Evolutionary conservation across 2,797 vertebrate species (phyloP), one percentile per base, ranked within the genome.

Genomic region (Odontamblyopus rebecca): DNA sequence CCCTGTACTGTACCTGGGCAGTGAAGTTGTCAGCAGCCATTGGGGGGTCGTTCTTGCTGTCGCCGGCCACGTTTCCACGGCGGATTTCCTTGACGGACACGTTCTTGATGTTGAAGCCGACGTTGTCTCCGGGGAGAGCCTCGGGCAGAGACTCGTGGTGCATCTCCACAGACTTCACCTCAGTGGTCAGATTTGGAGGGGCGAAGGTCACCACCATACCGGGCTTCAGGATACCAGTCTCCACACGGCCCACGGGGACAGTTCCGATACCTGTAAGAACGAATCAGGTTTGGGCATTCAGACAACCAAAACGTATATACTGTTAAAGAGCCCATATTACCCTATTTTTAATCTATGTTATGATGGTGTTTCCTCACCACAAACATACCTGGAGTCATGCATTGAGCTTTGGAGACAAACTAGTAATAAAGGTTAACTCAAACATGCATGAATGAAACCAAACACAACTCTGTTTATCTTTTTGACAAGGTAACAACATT

Each of bases 51-150:
- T 91, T 93, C 86, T 95, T 95, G 89, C 92, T 94, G 89, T 95
- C 94, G 1, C 94, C 94, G 19, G 92, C 88, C 9, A 95, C 91
- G 11, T 93, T 92, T 61, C 94, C 95, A 76, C 93, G 89, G 27
- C 91, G 91, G 73, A 95, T 93, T 60, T 95, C 94, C 85, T 95
- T 95, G 53, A 94, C 93, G 0, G 93, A 95, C 60, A 95, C 94
- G 64, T 95, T 95, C 91, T 95, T 95, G 68, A 95, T 64, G 51
- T 95, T 95, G 87, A 95, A 95, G n/a, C 93, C 94, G 0, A 95
- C 91, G 2, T 95, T 95, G 88, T 95, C 94, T 1, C 94, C 94
- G 0, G 94, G 94, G 13, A 88, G 5, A 38, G 94, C 94, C 76
- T 94, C 94, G 0, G 76, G 8, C 79, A 95, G 84, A 72, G 92